Base-by-base conservation (phyloP, 2,113 vertebrate genomes). In the Aspiorhynchus laticeps region DNA sequence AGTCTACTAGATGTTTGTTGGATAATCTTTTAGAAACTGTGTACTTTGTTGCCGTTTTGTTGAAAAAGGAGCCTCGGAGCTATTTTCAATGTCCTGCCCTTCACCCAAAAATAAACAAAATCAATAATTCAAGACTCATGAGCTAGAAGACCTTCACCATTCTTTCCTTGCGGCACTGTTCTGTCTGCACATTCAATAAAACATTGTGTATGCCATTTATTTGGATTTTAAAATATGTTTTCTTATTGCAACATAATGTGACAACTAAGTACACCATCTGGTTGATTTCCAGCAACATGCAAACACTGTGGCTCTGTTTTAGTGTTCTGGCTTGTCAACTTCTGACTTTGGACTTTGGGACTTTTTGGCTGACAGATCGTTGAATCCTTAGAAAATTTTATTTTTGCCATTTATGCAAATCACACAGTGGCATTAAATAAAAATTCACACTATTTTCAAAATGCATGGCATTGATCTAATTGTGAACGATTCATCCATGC, bases 71-170 rank as follows among this genome's bases (percentile, higher is more conserved):
- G n/a, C 74, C 74, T 17, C 41, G 48, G 73, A 43, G 74, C 74
- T 17, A 76, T 76, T 76, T 76, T 76, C 41, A 76, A 76, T 48
- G 41, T 28, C 41, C 3, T 46, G 74, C 74, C 74, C 74, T 76
- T 76, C 74, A 48, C 74, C 41, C 38, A 76, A 76, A 76, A 76
- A 76, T 76, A 76, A 76, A 76, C 41, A 28, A 76, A 75, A 76
- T 48, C 74, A 76, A 76, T 76, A 76, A 76, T 76, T 76, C 74
- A 48, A 76, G 73, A 46, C 73, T 26, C n/a, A 1, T 4, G n/a
- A 67, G 63, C 63, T 61, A n/a, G 17, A 46, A 26, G n/a, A 76
- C 74, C 38, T 75, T 75, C 24, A 75, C 41, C 12, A 48, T 76
- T 76, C 74, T 48, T 75, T 26, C 38, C 10, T 15, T 75, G 73